Percentiles rank a stretch among this genome's conserved stretches.
Evolutionary conservation across 2,797 vertebrate genomes (phyloP).

Genomic region (Bradypodion pumilum): DNA sequence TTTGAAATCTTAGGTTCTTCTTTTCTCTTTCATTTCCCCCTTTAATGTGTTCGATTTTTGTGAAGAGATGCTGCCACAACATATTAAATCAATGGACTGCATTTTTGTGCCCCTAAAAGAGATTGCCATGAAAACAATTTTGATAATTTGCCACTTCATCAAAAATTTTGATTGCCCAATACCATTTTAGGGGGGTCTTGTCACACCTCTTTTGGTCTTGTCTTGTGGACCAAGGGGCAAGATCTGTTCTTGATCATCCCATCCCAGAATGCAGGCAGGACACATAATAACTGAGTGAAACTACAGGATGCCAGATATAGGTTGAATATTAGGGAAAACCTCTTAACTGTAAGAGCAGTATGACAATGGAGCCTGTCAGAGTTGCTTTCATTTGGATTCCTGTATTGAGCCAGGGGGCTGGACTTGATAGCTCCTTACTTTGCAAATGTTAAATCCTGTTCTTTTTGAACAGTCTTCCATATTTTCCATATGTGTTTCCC

Average conservation of each 20-base stretch:
- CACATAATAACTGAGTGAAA: no score
- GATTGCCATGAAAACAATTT: not conserved
- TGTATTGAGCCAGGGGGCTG: no score
- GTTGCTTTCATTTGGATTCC: no score
- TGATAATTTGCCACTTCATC: not conserved
- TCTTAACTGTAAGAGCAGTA: no score
- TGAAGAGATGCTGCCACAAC: not conserved
- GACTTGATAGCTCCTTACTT: no score
- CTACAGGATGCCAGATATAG: no score
- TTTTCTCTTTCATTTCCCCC: accelerated
- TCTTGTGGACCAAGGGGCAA: accelerated
- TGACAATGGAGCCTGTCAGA: no score
- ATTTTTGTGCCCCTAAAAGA: not conserved
- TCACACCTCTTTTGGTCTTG: accelerated
- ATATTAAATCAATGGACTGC: not conserved
- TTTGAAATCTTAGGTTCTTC: not conserved
- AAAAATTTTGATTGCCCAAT: not conserved
- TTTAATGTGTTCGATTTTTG: not conserved
- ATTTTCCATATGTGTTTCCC: no score
- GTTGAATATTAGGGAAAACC: no score
- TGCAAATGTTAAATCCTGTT: not conserved
- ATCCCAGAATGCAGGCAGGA: no score
- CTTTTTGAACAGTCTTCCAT: accelerated
- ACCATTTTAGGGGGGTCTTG: not conserved
- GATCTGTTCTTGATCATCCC: no score